Percentiles rank a stretch among this genome's conserved stretches.
phyloP scores from a whole-genome alignment of 2,888 invertebrate species.

The Mylabris sibirica region DNA sequence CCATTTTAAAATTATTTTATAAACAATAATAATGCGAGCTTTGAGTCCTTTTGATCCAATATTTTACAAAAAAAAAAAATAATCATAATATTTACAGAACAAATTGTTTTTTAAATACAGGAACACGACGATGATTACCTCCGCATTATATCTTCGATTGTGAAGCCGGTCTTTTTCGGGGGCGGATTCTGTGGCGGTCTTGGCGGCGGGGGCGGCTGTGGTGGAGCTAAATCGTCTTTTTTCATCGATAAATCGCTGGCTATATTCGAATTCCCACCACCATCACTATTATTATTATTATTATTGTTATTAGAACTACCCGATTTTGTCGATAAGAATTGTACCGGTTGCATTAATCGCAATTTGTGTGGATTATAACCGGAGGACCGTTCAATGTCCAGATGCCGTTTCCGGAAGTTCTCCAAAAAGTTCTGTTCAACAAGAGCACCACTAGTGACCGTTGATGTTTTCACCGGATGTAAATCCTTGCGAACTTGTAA shows the following conservation, averaged over 20 bases:
- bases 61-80: slow-evolving; percentile 12
- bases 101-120: too few relatives aligned
- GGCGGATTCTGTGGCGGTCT: slow-evolving; percentile 70
- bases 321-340: slow-evolving; percentile 33
- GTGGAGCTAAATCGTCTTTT: slow-evolving; percentile 53
- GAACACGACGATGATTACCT: slow-evolving; percentile 61
- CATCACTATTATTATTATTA: slow-evolving; percentile 28
- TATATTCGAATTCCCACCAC: slow-evolving; percentile 44
- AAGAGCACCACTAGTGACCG: slow-evolving; percentile 61
- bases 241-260: slow-evolving; percentile 61
- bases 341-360: slow-evolving; percentile 47
- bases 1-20: slow-evolving; percentile 7
- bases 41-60: slow-evolving; percentile 29
- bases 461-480: slow-evolving; percentile 62
- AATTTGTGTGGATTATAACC: slow-evolving; percentile 50
- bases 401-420: slow-evolving; percentile 66
- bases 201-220: slow-evolving; percentile 64
- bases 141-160: slow-evolving; percentile 91
- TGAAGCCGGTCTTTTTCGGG: slow-evolving; percentile 80
- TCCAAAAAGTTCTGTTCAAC: slow-evolving; percentile 63
- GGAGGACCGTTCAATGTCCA: slow-evolving; percentile 64
- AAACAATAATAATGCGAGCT: slow-evolving; percentile 33
- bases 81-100: slow-evolving; percentile 30
- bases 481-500: slow-evolving; percentile 82
- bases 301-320: neutral